phyloP scores from a whole-genome alignment of 2,888 invertebrate genomes.

The Criorhina ranunculi region DNA sequence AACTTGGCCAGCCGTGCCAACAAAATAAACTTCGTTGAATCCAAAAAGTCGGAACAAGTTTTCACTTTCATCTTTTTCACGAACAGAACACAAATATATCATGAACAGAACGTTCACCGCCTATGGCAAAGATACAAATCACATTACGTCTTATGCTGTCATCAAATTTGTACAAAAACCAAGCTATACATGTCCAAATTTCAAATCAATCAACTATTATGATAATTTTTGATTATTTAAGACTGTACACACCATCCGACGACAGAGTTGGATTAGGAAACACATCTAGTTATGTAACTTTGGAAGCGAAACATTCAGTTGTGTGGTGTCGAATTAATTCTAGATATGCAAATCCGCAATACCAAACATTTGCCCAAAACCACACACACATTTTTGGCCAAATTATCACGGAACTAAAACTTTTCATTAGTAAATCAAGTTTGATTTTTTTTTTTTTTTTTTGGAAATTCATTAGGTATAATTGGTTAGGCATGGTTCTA shows the following conservation, averaged over 20 bases:
- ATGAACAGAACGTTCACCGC: too few species aligned
- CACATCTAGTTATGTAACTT: slow-evolving; percentile 53
- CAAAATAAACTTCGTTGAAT: too few species aligned
- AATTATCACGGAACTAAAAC: slow-evolving; percentile 67
- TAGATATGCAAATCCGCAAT: slow-evolving; percentile 51
- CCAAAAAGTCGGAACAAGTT: too few species aligned
- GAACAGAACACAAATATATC: too few species aligned
- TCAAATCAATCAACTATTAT: slow-evolving; percentile 8
- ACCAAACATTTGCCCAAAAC: slow-evolving; percentile 20
- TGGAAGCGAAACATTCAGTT: not conserved
- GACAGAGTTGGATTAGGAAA: not conserved
- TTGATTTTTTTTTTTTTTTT: slow-evolving; percentile 14
- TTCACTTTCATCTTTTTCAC: too few species aligned
- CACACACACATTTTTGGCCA: slow-evolving; percentile 28
- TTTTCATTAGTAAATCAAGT: slow-evolving; percentile 50
- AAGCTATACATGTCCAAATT: not conserved
- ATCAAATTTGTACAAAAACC: too few species aligned
- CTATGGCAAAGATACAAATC: too few species aligned
- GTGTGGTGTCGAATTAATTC: slow-evolving; percentile 23
- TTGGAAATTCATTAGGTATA: slow-evolving; percentile 17
- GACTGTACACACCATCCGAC: not conserved
- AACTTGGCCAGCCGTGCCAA: too few species aligned
- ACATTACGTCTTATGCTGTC: slow-evolving; percentile 7
- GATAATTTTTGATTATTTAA: slow-evolving; percentile 20
- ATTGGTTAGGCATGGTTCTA: slow-evolving; percentile 22